Percentiles rank a stretch among this genome's conserved stretches.
Evolutionary conservation across 2,888 invertebrate genomes (phyloP).

Genomic region (Lottia scabra): DNA sequence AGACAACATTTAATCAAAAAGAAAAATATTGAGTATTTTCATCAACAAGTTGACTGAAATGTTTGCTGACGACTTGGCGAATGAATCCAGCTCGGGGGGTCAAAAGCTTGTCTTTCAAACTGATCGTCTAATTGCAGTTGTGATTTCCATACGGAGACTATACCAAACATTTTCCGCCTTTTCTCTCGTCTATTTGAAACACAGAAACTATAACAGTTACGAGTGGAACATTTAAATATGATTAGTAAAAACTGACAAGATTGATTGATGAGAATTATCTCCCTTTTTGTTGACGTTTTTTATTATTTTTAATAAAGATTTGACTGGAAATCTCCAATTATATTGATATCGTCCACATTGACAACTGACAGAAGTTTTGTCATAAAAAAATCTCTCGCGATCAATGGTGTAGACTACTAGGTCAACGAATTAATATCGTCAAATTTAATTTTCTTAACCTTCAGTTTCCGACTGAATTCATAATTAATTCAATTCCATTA

Average conservation of each 20-base stretch:
- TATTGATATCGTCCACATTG: not conserved
- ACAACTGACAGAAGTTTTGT: slow-evolving; percentile 5
- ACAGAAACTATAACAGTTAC: not conserved
- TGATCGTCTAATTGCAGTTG: slow-evolving; percentile 11
- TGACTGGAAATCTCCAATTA: slow-evolving; percentile 6
- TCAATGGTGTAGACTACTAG: not conserved
- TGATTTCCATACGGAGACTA: too few species aligned
- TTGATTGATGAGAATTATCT: slow-evolving; percentile 4
- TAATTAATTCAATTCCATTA: too few species aligned
- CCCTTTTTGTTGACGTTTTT: not conserved
- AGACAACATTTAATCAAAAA: slow-evolving; percentile 17
- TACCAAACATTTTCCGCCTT: not conserved
- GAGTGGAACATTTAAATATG: not conserved
- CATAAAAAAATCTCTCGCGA: not conserved
- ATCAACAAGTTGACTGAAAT: slow-evolving; percentile 2
- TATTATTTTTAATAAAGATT: slow-evolving; percentile 1
- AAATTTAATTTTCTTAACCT: too few species aligned
- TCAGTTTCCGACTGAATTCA: too few species aligned
- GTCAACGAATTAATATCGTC: too few species aligned
- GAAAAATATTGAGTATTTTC: slow-evolving; percentile 18
- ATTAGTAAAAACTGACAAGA: slow-evolving; percentile 1
- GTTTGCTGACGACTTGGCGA: not conserved
- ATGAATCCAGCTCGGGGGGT: not conserved
- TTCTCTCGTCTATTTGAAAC: not conserved
- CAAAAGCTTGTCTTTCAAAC: slow-evolving; percentile 9